Conservation (phyloP, 1,140 invertebrate species). For the Stenopsyche tienmushanensis region DNA sequence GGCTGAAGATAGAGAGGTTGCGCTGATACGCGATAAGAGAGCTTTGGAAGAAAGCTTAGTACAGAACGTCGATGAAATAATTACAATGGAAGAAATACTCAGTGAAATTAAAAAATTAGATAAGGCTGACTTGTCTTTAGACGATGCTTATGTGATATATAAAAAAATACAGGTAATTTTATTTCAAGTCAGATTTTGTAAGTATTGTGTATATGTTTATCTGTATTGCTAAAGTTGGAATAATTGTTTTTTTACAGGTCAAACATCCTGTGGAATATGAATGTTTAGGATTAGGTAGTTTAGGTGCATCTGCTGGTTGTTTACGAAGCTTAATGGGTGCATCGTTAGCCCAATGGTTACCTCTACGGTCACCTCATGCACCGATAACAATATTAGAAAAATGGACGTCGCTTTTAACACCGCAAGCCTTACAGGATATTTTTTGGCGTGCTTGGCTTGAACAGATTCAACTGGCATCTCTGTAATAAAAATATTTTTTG, state of each 20-base stretch:
- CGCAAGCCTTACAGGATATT: conserved; percentile 48
- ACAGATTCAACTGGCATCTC: conserved; percentile 45
- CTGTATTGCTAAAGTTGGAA: conserved; percentile 9
- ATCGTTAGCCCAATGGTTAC: conserved; percentile 47
- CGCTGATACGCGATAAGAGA: conserved; percentile 77
- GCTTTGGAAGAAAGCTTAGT: conserved; percentile 68
- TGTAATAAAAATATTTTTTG: conserved; percentile 43
- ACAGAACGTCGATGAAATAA: conserved; percentile 74
- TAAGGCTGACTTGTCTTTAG: conserved; percentile 65
- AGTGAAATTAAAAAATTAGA: conserved; percentile 69
- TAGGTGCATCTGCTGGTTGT: conserved; percentile 42
- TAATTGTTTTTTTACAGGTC: conserved; percentile 43
- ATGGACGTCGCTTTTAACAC: conserved; percentile 47
- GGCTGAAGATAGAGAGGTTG: conserved; percentile 75
- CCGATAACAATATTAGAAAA: conserved; percentile 45
- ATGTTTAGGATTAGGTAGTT: conserved; percentile 47
- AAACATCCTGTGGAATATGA: conserved; percentile 49
- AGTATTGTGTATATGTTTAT: conserved; percentile 5
- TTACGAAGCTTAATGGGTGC: conserved; percentile 33
- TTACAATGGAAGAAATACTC: conserved; percentile 71
- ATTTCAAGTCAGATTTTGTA: conserved; percentile 17
- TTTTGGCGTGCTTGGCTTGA: conserved; percentile 51
- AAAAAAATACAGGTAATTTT: conserved; percentile 64
- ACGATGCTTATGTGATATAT: conserved; percentile 73
- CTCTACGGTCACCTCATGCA: conserved; percentile 43